Percentiles rank a stretch among this genome's conserved stretches.
phyloP scores from a whole-genome alignment of 2,888 invertebrate species.

The Danaus chrysippus region DNA sequence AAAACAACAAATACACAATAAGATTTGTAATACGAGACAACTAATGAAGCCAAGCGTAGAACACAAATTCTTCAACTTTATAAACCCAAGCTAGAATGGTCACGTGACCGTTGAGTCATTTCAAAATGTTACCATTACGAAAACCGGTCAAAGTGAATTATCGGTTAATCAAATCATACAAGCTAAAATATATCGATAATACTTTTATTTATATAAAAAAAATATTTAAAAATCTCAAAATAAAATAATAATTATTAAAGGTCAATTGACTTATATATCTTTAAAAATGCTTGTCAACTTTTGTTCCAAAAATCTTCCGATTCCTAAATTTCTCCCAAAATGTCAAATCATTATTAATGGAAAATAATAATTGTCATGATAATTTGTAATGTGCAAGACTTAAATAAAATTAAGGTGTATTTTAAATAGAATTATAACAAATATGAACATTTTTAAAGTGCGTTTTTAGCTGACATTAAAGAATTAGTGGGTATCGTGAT shows the following conservation, averaged over 20 bases:
- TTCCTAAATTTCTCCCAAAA: constrained; percentile 1
- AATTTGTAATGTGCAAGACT: background rate
- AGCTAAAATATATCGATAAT: too few species aligned
- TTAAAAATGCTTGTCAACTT: background rate
- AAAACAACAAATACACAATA: constrained; percentile 50
- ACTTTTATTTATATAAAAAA: too few species aligned
- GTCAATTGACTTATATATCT: background rate
- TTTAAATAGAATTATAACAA: constrained; percentile 1
- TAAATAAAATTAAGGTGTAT: constrained; percentile 4
- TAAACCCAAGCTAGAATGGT: constrained; percentile 64
- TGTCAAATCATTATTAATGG: constrained; percentile 6
- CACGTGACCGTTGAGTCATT: constrained; percentile 72
- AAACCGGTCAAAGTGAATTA: background rate
- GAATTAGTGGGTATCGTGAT: background rate
- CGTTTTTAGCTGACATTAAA: background rate
- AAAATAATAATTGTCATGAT: constrained; percentile 8
- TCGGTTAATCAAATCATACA: too few species aligned
- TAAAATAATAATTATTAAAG: too few species aligned
- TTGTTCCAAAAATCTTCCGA: background rate
- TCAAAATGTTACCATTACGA: constrained; percentile 49
- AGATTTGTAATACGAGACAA: constrained; percentile 47
- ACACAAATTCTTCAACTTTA: constrained; percentile 53
- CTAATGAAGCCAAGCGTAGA: constrained; percentile 53
- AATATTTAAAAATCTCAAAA: too few species aligned
- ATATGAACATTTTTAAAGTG: constrained; percentile 1